These are phyloP conservation scores for Emesis russula DNA, from an alignment of 2,888 invertebrate genomes.

Conservation along the genomic window DNA sequence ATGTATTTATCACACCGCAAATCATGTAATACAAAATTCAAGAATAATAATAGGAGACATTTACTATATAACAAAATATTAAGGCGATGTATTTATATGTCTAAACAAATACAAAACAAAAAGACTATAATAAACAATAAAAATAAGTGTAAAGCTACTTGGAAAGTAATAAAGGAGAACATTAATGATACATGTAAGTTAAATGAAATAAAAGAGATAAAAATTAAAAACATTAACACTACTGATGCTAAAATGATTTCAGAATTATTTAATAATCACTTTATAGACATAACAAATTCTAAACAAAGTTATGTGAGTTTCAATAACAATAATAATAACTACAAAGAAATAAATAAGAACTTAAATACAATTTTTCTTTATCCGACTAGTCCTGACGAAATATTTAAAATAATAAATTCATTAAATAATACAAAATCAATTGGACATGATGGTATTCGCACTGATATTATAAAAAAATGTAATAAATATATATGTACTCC, in stretches of 20 bases:
- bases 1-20: not conserved
- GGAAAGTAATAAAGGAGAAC: not conserved
- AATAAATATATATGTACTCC: not conserved
- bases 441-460: not conserved
- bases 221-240: not conserved
- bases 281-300: not conserved
- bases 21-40: not conserved
- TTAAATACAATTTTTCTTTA: not conserved
- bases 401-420: not conserved
- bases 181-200: not conserved
- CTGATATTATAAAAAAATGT: not conserved
- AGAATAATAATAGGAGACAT: not conserved
- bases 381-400: not conserved
- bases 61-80: not conserved
- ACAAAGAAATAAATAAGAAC: not conserved
- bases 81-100: not conserved
- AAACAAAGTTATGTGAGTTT: not conserved
- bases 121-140: not conserved
- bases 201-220: not conserved
- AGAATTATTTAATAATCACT: not conserved
- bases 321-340: not conserved
- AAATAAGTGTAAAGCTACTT: slow-evolving; percentile 2
- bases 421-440: not conserved
- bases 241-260: not conserved
- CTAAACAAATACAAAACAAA: slow-evolving; percentile 6